Base-by-base conservation (phyloP, 2,113 vertebrate genomes). In the Erythrocercus mccallii region DNA sequence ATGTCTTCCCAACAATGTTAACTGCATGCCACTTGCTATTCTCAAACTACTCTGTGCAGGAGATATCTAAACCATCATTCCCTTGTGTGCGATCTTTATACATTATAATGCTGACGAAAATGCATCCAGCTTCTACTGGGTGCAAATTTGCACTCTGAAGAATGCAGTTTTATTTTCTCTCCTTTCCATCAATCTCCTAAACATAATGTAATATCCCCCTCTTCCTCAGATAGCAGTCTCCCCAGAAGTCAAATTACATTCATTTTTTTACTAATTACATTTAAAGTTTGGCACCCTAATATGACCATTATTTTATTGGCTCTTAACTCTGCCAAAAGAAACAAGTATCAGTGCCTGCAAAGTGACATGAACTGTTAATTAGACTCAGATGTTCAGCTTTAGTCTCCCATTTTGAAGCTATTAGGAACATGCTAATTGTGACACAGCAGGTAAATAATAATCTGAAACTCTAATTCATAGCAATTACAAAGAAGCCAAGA, bases 391-490 rank as follows among this genome's bases (percentile, higher is more conserved):
- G 47, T 69, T 93, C 58, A 88, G 51, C 42, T 88, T 88, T 50
- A 62, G 37, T 76, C 90, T 93, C 66, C 33, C 47, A 77, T 90
- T 92, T 77, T 48, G 74, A 81, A 93, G 51, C 64, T 53, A 56
- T 77, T 81, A 78, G 18, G 48, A 72, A 51, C 27, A 42, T 27
- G 23, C 27, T 88, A 88, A 92, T 93, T 95, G 68, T 73, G 92
- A 76, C 68, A 78, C 66, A 88, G 81, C 79, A 88, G 93, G 87
- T 95, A 90, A 87, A 93, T 68, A 95, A 92, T 81, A 84, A 81
- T 62, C 45, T 92, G 62, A 82, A 89, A 66, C 31, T 57, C 57
- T 77, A 61, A 91, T 95, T 95, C 50, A 70, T 40, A 54, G 45
- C 51, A 80, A 82, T 91, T 88, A 80, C 38, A 81, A 80, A 42